phyloP scores from a whole-genome alignment of 2,888 invertebrate genomes.

The Caprella mutica region DNA sequence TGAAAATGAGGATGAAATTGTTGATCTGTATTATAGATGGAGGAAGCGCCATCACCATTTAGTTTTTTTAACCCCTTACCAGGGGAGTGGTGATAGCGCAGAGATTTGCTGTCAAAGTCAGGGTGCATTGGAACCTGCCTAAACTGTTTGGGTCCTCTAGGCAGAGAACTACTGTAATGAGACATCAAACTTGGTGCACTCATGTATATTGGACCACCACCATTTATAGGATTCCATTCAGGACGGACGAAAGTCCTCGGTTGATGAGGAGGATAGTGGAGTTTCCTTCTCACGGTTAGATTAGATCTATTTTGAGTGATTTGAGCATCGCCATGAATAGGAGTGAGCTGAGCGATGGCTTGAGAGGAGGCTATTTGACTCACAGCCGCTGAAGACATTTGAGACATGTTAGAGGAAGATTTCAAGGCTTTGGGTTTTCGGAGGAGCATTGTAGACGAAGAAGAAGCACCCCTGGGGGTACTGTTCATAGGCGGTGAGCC shows the following conservation, averaged over 20 bases:
- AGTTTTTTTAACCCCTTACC: too few species aligned
- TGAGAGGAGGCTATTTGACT: neutral
- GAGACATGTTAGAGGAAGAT: neutral
- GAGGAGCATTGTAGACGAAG: neutral
- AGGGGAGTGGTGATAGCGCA: too few species aligned
- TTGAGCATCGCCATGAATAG: neutral
- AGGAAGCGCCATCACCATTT: too few species aligned
- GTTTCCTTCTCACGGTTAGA: neutral
- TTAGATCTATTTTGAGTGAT: neutral
- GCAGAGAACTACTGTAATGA: constrained; percentile 5
- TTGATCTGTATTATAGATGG: too few species aligned
- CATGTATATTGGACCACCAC: neutral
- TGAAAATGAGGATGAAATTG: too few species aligned
- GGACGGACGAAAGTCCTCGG: neutral
- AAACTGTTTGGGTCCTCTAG: neutral
- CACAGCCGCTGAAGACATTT: neutral
- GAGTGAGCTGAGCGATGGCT: neutral
- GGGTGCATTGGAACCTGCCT: neutral
- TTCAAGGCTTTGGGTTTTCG: neutral
- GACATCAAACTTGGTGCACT: neutral
- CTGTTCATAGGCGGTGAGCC: constrained; percentile 33
- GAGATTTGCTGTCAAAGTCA: neutral
- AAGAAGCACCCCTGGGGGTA: constrained; percentile 12
- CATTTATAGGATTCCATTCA: constrained; percentile 1
- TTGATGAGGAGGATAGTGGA: neutral